Base-by-base conservation (phyloP, 92 coral and sea anemone species). In the Meandrina meandrites region DNA sequence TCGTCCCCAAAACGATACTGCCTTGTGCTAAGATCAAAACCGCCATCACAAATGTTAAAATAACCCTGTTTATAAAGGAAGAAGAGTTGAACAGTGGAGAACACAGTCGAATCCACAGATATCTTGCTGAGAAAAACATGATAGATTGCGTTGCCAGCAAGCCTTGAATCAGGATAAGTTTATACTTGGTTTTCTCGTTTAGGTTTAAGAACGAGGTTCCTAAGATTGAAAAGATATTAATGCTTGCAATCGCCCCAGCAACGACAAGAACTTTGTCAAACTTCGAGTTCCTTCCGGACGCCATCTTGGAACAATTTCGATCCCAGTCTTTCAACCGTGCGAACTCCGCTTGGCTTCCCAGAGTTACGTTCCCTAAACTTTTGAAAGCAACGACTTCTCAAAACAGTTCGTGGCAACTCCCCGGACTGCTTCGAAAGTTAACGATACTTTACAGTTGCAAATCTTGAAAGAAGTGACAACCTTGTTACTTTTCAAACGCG, bases 1-100 rank as follows among this genome's bases (percentile, higher is more conserved):
- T 94, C 32, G 88, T 83, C 14, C 96, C 98, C 85, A 91, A 78
- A 73, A 94, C 87, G 22, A 92, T 68, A 87, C 94, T 86, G 53
- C 92, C 91, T 82, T 95, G 98, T 28, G 96, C 91, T 69, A 92
- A 71, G 36, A 90, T 79, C 22, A 95, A 60, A 31, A 95, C 89
- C 6, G 64, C 57, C 2, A 87, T 92, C 47, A 95, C 89, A 11
- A 91, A 16, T 16, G 85, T 8, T 81, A 91, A 71, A 28, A 90
- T 75, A 10, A 58, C 42, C 57, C 90, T 87, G 50, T 88, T 92
- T 19, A 87, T 27, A 73, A 78, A 8, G 15, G 90, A 75, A 56
- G 81, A 79, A 19, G 90, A 86, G 47, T 82, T 57, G 51, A 62
- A 90, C 60, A 92, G 79, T 37, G 96, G 89, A 28, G 85, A 88